Conservation (phyloP, 2,888 invertebrate genomes). For the Aethes cnicana region DNA sequence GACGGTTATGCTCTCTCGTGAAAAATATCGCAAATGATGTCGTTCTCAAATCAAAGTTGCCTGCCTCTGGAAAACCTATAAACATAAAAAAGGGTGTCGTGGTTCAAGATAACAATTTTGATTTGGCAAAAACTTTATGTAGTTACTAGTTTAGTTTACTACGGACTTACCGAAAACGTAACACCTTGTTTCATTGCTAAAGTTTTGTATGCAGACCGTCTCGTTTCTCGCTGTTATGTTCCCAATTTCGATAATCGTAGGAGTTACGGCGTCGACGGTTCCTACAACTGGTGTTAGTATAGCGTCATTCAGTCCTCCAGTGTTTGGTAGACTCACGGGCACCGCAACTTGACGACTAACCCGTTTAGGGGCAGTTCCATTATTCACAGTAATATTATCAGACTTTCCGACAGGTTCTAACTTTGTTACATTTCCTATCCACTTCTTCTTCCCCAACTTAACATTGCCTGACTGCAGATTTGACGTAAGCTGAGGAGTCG, state of each 20-base stretch:
- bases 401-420: constrained; percentile 3
- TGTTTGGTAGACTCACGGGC: constrained; percentile 16
- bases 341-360: constrained; percentile 3
- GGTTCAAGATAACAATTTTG: no score
- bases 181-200: constrained; percentile 49
- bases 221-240: constrained; percentile 33
- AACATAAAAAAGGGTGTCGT: no score
- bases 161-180: constrained; percentile 60
- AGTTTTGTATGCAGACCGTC: constrained; percentile 51
- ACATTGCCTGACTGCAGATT: constrained; percentile 6
- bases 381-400: not conserved
- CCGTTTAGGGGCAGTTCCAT: not conserved
- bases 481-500: constrained; percentile 9
- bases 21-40: constrained; percentile 61
- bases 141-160: not conserved
- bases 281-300: not conserved
- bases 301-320: constrained; percentile 18
- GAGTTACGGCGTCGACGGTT: not conserved
- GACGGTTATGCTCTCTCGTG: constrained; percentile 64
- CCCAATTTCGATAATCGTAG: constrained; percentile 2
- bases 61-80: constrained; percentile 54
- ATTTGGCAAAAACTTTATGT: no score
- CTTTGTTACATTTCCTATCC: not conserved
- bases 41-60: constrained; percentile 58
- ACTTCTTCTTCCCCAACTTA: constrained; percentile 2